Evolutionary conservation across 2,888 invertebrate genomes (phyloP), one percentile per base, ranked within the genome.

Genomic region (Sphecodes monilicornis): DNA sequence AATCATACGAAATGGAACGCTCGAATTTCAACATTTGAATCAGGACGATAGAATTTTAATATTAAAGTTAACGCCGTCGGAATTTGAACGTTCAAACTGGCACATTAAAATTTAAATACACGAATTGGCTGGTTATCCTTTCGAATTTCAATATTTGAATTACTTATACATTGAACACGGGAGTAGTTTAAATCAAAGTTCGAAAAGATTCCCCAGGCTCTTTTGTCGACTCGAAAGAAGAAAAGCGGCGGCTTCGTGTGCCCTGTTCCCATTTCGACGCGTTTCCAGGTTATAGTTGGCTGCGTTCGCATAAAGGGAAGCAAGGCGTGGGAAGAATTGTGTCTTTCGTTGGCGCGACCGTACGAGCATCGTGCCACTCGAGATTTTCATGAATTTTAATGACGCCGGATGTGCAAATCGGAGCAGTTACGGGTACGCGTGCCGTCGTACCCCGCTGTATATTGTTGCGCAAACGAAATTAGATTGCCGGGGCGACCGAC

Each of bases 311-410:
- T 10, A 57, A 57, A 57, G 57, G 13, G 26, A 26, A 5, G 13
- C 13, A 13, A 13, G 13, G 26, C 57, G 26, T 26, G 26, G 50
- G 57, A 57, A 57, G 57, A 57, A 57, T 57, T 26, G 57, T 26
- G 57, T 57, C 26, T 26, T 57, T 26, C 57, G 57, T 50, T 22
- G 50, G 8, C 1, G 57, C 26, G 13, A 13, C 26, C 26, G 13
- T 26, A 13, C 57, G 26, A 26, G 26, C 50, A n/a, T 1, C 1
- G 57, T 16, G 57, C 13, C 57, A 13, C 57, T 57, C 26, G 57
- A 57, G 57, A 57, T 57, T 57, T 57, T 29, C 26, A 57, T 57
- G 26, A 57, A 57, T 57, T 57, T 57, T 57, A 57, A 57, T 57
- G 57, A 29, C 26, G 26, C 57, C 57, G 57, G 57, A 57, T 57